Evolutionary conservation across 1,140 invertebrate species (phyloP).

Genomic region (Aleiodes sp.): DNA sequence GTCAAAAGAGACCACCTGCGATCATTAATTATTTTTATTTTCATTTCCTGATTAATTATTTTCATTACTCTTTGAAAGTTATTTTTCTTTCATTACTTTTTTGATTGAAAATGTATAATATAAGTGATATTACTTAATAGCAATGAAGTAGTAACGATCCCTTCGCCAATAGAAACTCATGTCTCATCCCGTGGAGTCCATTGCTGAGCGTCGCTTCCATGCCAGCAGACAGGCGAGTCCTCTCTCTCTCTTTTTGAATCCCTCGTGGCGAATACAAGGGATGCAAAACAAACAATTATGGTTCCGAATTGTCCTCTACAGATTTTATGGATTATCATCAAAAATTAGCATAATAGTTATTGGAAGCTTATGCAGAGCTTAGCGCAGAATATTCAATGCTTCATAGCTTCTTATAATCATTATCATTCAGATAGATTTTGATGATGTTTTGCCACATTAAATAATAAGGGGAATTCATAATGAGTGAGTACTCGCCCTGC

Average conservation of each 20-base stretch:
- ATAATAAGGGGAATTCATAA: constrained; percentile 46
- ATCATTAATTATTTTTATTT: constrained; percentile 18
- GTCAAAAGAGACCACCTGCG: not conserved
- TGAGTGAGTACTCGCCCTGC: constrained; percentile 59
- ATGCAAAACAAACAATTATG: not conserved
- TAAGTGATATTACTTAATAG: no score
- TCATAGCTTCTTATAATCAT: not conserved
- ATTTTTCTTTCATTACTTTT: no score
- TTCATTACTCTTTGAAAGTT: not conserved
- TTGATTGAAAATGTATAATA: no score
- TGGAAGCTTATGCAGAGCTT: not conserved
- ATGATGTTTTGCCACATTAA: not conserved
- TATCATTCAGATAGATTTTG: not conserved
- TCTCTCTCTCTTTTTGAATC: constrained; percentile 12
- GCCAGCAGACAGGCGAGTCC: constrained; percentile 61
- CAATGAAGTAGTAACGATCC: no score
- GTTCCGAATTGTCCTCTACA: not conserved
- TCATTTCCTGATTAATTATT: not conserved
- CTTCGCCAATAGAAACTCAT: not conserved
- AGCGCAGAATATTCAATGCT: not conserved
- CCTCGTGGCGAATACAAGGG: not conserved
- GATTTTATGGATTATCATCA: not conserved
- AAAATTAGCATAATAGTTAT: not conserved
- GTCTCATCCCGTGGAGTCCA: constrained; percentile 56
- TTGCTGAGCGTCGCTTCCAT: constrained; percentile 65